Evolutionary conservation across 2,113 vertebrate genomes (phyloP).

Genomic region (Python bivittatus): DNA sequence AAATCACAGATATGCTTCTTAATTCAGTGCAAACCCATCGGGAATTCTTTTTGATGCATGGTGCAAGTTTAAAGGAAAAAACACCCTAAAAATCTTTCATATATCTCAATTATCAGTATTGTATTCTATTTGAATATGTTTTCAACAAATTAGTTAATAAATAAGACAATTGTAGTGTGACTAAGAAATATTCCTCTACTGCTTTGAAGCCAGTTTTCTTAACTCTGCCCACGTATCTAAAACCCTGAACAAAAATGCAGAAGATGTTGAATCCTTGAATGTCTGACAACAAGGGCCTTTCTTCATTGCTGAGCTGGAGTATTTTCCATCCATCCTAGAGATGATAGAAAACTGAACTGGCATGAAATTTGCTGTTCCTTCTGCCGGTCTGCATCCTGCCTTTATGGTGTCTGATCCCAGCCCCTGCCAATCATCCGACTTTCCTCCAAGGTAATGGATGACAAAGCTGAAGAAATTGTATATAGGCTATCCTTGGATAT

Average conservation of each 20-base stretch:
- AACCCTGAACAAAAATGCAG: background rate
- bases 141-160: slow-evolving; percentile 8
- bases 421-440: background rate
- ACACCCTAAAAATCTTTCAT: slow-evolving; percentile 19
- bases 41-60: slow-evolving; percentile 27
- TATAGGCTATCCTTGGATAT: background rate
- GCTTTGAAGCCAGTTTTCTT: background rate
- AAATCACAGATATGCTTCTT: background rate
- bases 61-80: slow-evolving; percentile 24
- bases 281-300: background rate
- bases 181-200: slow-evolving; percentile 5
- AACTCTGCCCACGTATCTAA: background rate
- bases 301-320: background rate
- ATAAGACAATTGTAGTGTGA: background rate
- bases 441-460: background rate
- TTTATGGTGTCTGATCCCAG: background rate
- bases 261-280: background rate
- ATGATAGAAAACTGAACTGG: background rate
- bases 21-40: slow-evolving; percentile 18
- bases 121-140: slow-evolving; percentile 25
- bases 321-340: background rate
- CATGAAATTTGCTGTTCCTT: background rate
- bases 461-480: background rate
- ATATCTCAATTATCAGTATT: background rate
- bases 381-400: background rate